Evolutionary conservation across 1,140 invertebrate species (phyloP).

Genomic region (Rhopalosiphum maidis): DNA sequence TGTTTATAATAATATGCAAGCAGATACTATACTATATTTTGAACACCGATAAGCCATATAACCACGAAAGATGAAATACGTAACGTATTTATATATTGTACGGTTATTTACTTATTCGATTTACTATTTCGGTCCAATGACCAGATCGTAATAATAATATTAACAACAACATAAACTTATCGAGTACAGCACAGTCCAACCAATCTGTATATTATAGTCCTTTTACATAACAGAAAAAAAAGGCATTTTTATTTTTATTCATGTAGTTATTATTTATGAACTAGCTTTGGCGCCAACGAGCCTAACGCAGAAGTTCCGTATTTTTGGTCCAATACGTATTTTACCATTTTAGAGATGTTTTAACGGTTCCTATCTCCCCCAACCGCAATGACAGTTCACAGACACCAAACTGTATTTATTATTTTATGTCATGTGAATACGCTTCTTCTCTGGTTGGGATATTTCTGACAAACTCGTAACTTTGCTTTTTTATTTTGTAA

Average conservation of each 20-base stretch:
- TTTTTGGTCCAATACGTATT: background rate
- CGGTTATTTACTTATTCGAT: background rate
- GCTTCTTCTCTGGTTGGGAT: background rate
- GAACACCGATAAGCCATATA: background rate
- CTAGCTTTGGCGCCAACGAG: background rate
- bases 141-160: background rate
- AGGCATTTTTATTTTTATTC: background rate
- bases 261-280: slow-evolving; percentile 17
- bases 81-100: background rate
- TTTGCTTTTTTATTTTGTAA: background rate
- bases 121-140: background rate
- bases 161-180: background rate
- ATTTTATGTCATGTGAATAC: background rate
- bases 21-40: background rate
- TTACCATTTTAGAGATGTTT: background rate
- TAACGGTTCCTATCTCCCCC: background rate
- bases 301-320: background rate
- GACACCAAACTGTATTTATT: slow-evolving; percentile 12
- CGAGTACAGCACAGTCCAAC: background rate
- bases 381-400: background rate
- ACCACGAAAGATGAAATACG: background rate
- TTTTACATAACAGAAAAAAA: background rate
- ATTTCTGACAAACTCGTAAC: background rate
- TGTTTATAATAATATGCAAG: background rate
- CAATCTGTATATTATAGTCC: background rate